Base-by-base conservation (phyloP, 2,797 vertebrate genomes). In the Pseudomugil tenellus region DNA sequence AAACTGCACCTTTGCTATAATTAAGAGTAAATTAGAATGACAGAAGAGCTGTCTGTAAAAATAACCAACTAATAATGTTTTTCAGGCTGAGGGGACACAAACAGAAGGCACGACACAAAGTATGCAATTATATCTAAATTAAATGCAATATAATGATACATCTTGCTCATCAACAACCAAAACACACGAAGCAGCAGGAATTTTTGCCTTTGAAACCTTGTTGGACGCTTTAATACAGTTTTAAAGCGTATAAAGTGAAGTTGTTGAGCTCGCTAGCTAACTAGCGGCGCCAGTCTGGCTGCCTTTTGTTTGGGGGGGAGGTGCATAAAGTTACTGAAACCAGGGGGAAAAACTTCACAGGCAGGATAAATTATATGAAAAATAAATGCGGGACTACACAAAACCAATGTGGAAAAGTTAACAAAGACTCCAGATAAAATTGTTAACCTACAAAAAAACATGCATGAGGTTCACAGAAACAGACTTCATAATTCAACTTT, bases 221-320 rank as follows among this genome's bases (percentile, higher is more conserved):
- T 48, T 67, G 1, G 46, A 74, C 60, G 54, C 0, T 7, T 0
- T 4, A 2, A 11, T 1, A 6, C 2, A 6, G 31, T 34, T 56
- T 17, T 41, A 1, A 3, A 2, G 7, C 3, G 8, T 37, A 56
- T 10, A 56, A 70, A 55, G 56, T 69, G 0, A 37, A 43, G 17
- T 34, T 67, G 34, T 70, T 35, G 43, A 26, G 21, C 7, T 63
- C 43, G 29, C 37, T 26, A 19, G 53, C 75, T 26, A 39, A 54
- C 61, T 79, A 86, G 81, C 84, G 90, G 87, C 90, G 87, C 86
- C 90, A 60, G 73, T 81, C 70, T 84, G 90, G 67, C 87, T 88
- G 75, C 59, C 1, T 23, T 58, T 54, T 39, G 56, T 55, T 64
- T n/a, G n/a, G 13, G 1, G 8, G 23, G 10, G 70, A 71, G 64